phyloP scores from a whole-genome alignment of 2,797 vertebrate genomes.

The Helostoma temminkii region DNA sequence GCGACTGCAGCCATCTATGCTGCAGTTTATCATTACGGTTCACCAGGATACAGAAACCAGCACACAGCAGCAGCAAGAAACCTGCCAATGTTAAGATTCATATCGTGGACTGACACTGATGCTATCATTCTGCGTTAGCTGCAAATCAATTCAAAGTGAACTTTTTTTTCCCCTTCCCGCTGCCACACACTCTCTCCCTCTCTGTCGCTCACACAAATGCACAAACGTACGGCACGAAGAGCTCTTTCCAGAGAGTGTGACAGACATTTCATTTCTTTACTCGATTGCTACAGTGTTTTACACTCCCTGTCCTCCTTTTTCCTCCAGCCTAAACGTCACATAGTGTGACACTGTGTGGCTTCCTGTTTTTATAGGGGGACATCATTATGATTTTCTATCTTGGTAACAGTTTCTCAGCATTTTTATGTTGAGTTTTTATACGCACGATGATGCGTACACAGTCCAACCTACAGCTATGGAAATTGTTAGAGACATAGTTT shows the following conservation, averaged over 20 bases:
- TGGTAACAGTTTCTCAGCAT: background rate
- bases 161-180: constrained; percentile 4
- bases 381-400: constrained; percentile 7
- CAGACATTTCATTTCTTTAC: constrained; percentile 33
- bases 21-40: background rate
- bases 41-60: background rate
- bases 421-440: background rate
- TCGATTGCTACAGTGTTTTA: constrained; percentile 22
- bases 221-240: constrained; percentile 1
- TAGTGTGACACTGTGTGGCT: constrained; percentile 1
- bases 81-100: background rate
- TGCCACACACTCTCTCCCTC: background rate
- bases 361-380: background rate
- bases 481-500: background rate
- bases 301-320: background rate
- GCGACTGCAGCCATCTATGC: background rate
- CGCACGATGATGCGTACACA: background rate
- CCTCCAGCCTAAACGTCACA: constrained; percentile 6
- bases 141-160: constrained; percentile 1
- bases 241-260: constrained; percentile 25
- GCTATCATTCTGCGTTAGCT: constrained; percentile 15
- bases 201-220: background rate
- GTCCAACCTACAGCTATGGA: background rate
- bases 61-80: background rate
- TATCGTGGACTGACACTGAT: constrained; percentile 17